Evolutionary conservation across 92 coral and sea anemone species (phyloP).

Genomic region (Paragorgia papillata): DNA sequence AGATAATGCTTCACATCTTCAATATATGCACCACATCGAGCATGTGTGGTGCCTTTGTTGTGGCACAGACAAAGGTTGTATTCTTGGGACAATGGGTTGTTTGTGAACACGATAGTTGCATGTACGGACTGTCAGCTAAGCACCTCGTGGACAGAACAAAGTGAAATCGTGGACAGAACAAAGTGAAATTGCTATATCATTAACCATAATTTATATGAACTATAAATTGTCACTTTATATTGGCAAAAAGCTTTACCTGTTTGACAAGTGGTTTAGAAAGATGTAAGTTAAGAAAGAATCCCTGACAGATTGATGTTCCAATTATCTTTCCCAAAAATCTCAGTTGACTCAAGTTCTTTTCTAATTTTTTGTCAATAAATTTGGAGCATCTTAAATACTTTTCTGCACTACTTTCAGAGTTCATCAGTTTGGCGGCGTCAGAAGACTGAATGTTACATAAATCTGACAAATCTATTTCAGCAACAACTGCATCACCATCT

Average conservation of each 20-base stretch:
- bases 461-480: slow-evolving; percentile 4
- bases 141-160: too few relatives aligned
- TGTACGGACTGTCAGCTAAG: too few relatives aligned
- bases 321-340: slow-evolving; percentile 80
- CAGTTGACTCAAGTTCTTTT: slow-evolving; percentile 68
- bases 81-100: too few relatives aligned
- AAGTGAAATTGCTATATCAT: too few relatives aligned
- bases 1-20: too few relatives aligned
- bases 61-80: too few relatives aligned
- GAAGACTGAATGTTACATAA: not conserved
- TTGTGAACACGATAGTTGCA: too few relatives aligned
- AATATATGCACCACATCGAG: too few relatives aligned
- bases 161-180: too few relatives aligned
- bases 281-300: slow-evolving; percentile 69
- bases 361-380: slow-evolving; percentile 11
- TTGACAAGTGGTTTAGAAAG: slow-evolving; percentile 90
- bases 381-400: not conserved
- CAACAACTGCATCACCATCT: slow-evolving; percentile 3
- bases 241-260: slow-evolving; percentile 60
- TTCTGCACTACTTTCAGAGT: not conserved
- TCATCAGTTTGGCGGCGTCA: not conserved
- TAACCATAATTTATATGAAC: too few relatives aligned
- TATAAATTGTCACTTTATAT: not conserved
- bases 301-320: slow-evolving; percentile 83
- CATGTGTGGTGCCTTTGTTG: too few relatives aligned